These are phyloP conservation scores for Thyatira batis DNA, from an alignment of 2,888 invertebrate genomes.

Conservation along the genomic window DNA sequence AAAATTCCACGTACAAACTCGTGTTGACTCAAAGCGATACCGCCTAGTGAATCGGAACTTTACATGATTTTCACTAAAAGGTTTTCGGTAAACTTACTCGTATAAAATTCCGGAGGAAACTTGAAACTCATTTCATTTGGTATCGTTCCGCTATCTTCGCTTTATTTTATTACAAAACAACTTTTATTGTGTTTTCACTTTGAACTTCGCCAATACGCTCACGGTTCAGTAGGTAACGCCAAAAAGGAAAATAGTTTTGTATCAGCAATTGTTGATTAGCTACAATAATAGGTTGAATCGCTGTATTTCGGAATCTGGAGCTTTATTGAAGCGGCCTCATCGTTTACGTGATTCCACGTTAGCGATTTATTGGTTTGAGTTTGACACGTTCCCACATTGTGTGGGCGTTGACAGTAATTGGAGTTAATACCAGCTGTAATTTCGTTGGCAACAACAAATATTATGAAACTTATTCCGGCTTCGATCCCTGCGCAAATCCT, in stretches of 20 bases:
- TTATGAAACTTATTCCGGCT: not conserved
- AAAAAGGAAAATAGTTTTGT: constrained; percentile 5
- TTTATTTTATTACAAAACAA: constrained; percentile 30
- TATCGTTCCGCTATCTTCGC: constrained; percentile 22
- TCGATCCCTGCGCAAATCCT: not conserved
- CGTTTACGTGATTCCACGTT: constrained; percentile 10
- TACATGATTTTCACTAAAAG: constrained; percentile 8
- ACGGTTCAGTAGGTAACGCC: constrained; percentile 4
- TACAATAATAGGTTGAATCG: constrained; percentile 2
- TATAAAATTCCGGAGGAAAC: constrained; percentile 21
- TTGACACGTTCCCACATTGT: constrained; percentile 19
- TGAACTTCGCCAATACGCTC: constrained; percentile 10
- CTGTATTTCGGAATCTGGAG: constrained; percentile 4
- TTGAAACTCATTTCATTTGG: constrained; percentile 33
- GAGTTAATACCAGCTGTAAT: not conserved
- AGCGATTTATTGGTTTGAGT: constrained; percentile 16
- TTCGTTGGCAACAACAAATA: not conserved
- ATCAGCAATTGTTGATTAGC: constrained; percentile 10
- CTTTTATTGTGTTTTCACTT: constrained; percentile 33
- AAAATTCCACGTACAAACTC: not conserved
- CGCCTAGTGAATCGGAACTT: constrained; percentile 4
- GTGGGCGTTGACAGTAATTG: not conserved
- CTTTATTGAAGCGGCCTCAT: not conserved
- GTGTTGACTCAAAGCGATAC: not conserved
- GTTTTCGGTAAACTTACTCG: constrained; percentile 7